phyloP scores from a whole-genome alignment of 1,140 invertebrate species.

The Samia ricini region DNA sequence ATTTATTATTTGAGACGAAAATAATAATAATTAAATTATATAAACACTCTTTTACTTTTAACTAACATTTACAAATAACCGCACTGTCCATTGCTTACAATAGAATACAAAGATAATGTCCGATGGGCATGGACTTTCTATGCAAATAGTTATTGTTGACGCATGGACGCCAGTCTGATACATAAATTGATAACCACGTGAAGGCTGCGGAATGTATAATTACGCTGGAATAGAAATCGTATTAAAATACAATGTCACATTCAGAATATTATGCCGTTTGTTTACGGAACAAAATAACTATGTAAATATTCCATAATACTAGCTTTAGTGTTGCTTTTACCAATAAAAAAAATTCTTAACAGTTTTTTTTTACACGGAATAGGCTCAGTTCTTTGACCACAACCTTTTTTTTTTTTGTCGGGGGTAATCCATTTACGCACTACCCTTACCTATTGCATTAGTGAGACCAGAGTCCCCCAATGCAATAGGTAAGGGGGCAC shows the following conservation, averaged over 20 bases:
- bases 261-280: background rate
- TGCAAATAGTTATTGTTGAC: constrained; percentile 12
- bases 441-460: no score
- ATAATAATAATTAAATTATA: background rate
- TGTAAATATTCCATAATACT: no score
- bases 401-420: no score
- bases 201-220: constrained; percentile 7
- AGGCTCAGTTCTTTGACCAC: no score
- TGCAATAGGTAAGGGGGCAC: no score
- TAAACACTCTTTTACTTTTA: background rate
- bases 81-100: background rate
- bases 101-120: background rate
- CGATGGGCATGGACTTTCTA: constrained; percentile 4
- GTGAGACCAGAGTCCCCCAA: no score
- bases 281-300: background rate
- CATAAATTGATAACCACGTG: background rate
- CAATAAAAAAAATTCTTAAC: no score
- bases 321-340: no score
- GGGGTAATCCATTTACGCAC: no score
- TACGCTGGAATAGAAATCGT: background rate
- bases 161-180: constrained; percentile 8
- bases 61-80: background rate
- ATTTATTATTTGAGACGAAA: no score
- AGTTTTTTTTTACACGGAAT: no score
- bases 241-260: background rate